Evolutionary conservation across 2,888 invertebrate genomes (phyloP).

Genomic region (Lasioglossum lativentre): DNA sequence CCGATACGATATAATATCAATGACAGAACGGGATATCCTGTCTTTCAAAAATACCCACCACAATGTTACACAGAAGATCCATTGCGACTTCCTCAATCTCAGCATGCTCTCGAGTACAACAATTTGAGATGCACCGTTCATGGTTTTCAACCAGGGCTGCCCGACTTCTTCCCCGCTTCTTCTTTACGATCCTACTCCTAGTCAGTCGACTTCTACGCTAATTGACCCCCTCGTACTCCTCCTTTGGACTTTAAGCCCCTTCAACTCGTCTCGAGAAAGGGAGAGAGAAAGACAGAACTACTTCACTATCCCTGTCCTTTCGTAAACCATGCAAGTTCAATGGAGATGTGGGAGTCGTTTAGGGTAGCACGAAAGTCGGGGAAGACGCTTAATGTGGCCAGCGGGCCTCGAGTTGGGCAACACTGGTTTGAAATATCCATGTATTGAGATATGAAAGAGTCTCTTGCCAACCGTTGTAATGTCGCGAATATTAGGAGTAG

Average conservation of each 20-base stretch:
- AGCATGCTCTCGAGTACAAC: constrained; percentile 78
- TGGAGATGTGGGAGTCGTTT: background rate
- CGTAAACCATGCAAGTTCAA: background rate
- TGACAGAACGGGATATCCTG: constrained; percentile 72
- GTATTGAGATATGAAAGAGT: constrained; percentile 70
- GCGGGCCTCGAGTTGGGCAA: background rate
- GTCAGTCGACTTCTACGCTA: background rate
- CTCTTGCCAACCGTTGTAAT: constrained; percentile 73
- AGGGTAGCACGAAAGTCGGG: background rate
- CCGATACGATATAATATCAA: constrained; percentile 72
- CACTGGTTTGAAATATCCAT: constrained; percentile 73
- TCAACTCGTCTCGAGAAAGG: background rate
- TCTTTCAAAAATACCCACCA: constrained; percentile 80
- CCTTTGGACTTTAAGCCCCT: background rate
- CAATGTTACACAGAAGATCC: constrained; percentile 81
- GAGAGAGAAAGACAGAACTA: background rate
- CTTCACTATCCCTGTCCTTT: background rate
- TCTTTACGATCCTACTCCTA: background rate
- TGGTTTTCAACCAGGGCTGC: constrained; percentile 30
- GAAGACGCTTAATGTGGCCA: background rate
- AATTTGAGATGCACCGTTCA: constrained; percentile 79
- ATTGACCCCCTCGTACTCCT: background rate
- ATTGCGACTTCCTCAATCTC: constrained; percentile 72
- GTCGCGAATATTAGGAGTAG: constrained; percentile 77
- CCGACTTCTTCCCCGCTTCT: background rate